Evolutionary conservation across 2,888 invertebrate species (phyloP).

Genomic region (Halictus quadricinctus): DNA sequence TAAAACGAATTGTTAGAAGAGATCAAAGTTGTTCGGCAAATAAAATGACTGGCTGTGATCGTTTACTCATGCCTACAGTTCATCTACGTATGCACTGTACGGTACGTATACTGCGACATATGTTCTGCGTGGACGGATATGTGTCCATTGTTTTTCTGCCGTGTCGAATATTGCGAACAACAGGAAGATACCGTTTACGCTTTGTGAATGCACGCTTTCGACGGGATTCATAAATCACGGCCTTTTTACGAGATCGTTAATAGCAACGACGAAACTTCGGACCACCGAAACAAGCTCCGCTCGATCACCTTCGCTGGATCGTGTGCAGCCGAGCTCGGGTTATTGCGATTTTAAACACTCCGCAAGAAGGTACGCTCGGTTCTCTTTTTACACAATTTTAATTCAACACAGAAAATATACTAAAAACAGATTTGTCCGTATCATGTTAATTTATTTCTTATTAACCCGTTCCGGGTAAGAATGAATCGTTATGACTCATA

Average conservation of each 20-base stretch:
- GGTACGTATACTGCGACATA: neutral
- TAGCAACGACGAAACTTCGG: constrained; percentile 18
- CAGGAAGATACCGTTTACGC: constrained; percentile 29
- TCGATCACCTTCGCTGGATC: neutral
- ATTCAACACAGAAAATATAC: neutral
- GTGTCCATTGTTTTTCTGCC: constrained; percentile 34
- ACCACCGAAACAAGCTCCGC: constrained; percentile 15
- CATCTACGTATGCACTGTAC: neutral
- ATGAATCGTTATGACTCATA: too few species aligned
- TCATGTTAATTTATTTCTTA: neutral
- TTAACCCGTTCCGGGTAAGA: too few species aligned
- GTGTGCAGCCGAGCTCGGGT: neutral
- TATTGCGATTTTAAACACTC: neutral
- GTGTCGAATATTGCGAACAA: constrained; percentile 7
- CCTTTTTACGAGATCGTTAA: constrained; percentile 46
- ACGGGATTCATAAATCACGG: constrained; percentile 42
- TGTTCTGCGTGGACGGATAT: neutral
- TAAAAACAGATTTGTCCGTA: neutral
- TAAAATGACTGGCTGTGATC: constrained; percentile 39
- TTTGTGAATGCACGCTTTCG: constrained; percentile 24
- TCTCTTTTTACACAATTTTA: neutral
- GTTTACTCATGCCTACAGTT: constrained; percentile 11
- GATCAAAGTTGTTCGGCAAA: constrained; percentile 44
- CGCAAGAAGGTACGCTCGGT: neutral
- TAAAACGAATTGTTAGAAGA: constrained; percentile 54